Conservation (phyloP, 1,140 invertebrate species). For the Rhyacophila brunnea region DNA sequence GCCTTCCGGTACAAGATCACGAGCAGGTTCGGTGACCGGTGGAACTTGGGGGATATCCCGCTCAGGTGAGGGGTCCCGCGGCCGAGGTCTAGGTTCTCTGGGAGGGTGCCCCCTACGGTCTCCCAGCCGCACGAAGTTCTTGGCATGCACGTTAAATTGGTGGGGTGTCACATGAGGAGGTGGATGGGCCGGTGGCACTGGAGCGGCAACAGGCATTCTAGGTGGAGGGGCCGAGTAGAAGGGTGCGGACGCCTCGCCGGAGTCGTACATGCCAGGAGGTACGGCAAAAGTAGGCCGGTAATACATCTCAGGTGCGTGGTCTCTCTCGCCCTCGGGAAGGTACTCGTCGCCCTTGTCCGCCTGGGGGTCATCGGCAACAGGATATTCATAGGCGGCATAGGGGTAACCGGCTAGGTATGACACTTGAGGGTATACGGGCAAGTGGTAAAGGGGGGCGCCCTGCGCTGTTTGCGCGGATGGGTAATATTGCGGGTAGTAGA, state of each 20-base stretch:
- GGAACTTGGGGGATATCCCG: too few relatives aligned
- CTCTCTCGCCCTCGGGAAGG: slow-evolving; percentile 49
- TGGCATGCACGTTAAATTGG: slow-evolving; percentile 54
- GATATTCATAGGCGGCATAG: slow-evolving; percentile 52
- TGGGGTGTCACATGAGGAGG: slow-evolving; percentile 41
- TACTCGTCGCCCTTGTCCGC: slow-evolving; percentile 51
- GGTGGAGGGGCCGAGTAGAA: slow-evolving; percentile 40
- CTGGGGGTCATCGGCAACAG: slow-evolving; percentile 46
- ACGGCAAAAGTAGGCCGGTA: slow-evolving; percentile 46
- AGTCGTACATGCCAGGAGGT: slow-evolving; percentile 47
- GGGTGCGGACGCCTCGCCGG: slow-evolving; percentile 41
- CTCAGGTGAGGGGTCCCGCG: slow-evolving; percentile 14
- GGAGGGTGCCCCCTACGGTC: slow-evolving; percentile 42
- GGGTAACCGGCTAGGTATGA: slow-evolving; percentile 46
- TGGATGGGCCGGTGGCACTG: slow-evolving; percentile 6
- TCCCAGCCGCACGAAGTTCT: slow-evolving; percentile 50
- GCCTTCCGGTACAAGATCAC: too few relatives aligned
- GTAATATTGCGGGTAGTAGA: slow-evolving; percentile 50
- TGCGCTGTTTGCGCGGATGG: slow-evolving; percentile 50
- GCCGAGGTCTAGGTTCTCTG: slow-evolving; percentile 40
- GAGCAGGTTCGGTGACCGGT: too few relatives aligned
- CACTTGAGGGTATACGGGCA: slow-evolving; percentile 50
- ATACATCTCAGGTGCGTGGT: slow-evolving; percentile 46
- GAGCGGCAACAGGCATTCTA: slow-evolving; percentile 23
- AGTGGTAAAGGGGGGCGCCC: slow-evolving; percentile 50